phyloP scores from a whole-genome alignment of 2,888 invertebrate species.

The Dermolepida albohirtum region DNA sequence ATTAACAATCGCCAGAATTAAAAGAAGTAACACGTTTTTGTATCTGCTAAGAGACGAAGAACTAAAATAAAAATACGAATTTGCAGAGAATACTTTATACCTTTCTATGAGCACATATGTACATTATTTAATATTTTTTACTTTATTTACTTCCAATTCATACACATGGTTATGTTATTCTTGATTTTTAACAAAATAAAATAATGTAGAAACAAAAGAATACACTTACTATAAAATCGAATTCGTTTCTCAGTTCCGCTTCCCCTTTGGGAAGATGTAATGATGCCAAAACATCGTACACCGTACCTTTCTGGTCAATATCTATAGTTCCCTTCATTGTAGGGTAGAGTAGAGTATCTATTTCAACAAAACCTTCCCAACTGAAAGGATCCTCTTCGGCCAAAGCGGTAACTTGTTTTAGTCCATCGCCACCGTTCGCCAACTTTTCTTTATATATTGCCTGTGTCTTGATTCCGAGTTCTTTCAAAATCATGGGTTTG shows the following conservation, averaged over 20 bases:
- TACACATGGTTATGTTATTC: no score
- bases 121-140: no score
- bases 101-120: no score
- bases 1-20: no score
- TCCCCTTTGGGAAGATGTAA: slow-evolving; percentile 69
- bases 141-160: no score
- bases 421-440: slow-evolving; percentile 34
- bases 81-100: no score
- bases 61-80: no score
- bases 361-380: slow-evolving; percentile 69
- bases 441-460: slow-evolving; percentile 58
- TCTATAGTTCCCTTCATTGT: slow-evolving; percentile 70
- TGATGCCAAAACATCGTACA: slow-evolving; percentile 65
- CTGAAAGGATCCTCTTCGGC: slow-evolving; percentile 65
- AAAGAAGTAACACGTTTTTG: no score
- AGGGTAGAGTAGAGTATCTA: slow-evolving; percentile 71
- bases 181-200: no score
- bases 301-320: slow-evolving; percentile 67
- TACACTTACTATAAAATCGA: slow-evolving; percentile 67
- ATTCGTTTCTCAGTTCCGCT: slow-evolving; percentile 69
- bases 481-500: slow-evolving; percentile 61
- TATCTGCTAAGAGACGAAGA: no score
- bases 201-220: no score
- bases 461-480: slow-evolving; percentile 60
- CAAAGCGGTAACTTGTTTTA: slow-evolving; percentile 25